Evolutionary conservation across 2,797 vertebrate genomes (phyloP).

Genomic region (Poeciliopsis gracilis): DNA sequence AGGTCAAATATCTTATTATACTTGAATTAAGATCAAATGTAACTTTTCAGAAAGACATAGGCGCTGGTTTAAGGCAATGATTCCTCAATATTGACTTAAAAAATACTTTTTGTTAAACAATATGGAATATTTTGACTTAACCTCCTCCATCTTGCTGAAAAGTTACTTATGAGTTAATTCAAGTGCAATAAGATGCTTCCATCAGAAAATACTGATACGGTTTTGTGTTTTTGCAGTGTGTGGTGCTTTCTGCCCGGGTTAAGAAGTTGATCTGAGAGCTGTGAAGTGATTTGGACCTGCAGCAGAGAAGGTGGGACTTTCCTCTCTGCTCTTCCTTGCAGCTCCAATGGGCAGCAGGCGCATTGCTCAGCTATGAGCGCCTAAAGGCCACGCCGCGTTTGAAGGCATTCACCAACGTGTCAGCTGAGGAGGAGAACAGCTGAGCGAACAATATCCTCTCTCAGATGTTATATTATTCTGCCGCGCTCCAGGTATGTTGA

Average conservation of each 20-base stretch:
- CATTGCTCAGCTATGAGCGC: slow-evolving; percentile 54
- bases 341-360: slow-evolving; percentile 43
- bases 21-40: no score
- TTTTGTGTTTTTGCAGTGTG: background rate
- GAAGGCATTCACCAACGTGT: slow-evolving; percentile 24
- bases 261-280: slow-evolving; percentile 13
- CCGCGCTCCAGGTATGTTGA: slow-evolving; percentile 58
- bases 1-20: no score
- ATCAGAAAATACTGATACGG: no score
- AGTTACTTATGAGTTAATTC: no score
- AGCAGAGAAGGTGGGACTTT: slow-evolving; percentile 46
- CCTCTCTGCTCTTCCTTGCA: slow-evolving; percentile 20
- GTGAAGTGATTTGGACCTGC: slow-evolving; percentile 23
- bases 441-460: slow-evolving; percentile 17
- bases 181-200: no score
- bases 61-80: no score
- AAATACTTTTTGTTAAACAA: no score
- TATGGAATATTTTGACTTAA: no score
- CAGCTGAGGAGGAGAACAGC: slow-evolving; percentile 42
- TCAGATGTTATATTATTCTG: background rate
- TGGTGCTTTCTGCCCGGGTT: slow-evolving; percentile 1
- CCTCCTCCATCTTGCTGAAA: no score
- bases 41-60: no score
- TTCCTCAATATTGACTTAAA: no score
- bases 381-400: slow-evolving; percentile 47